Percentiles rank a stretch among this genome's conserved stretches.
These are phyloP conservation scores for Zosterops borbonicus DNA, from an alignment of 2,113 vertebrate species.

Conservation along the genomic window DNA sequence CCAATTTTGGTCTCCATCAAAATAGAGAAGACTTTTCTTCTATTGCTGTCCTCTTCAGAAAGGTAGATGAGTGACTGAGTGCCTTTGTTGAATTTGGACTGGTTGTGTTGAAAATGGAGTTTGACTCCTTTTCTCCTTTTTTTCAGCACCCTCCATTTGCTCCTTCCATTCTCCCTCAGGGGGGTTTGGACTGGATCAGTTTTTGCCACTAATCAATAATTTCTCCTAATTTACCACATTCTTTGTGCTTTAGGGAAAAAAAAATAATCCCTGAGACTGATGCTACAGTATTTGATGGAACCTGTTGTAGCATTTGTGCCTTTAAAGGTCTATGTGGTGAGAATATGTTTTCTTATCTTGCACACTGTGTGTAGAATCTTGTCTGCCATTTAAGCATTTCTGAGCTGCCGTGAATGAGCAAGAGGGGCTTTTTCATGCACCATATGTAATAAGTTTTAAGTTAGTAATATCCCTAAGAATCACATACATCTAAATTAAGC, in stretches of 20 bases:
- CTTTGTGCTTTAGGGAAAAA: neutral
- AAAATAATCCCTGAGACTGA: neutral
- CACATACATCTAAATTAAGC: neutral
- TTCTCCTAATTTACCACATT: neutral
- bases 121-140: neutral
- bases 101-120: neutral
- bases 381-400: neutral
- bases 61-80: neutral
- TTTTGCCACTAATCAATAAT: neutral
- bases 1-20: neutral
- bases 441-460: neutral
- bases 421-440: neutral
- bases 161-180: neutral
- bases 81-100: neutral
- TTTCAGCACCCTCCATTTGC: neutral
- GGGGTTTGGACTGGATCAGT: neutral
- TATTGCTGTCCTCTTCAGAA: neutral
- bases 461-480: neutral
- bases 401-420: neutral
- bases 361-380: neutral
- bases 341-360: neutral
- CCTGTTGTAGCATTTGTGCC: neutral
- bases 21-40: neutral
- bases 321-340: neutral
- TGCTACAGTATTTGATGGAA: neutral